Base-by-base conservation (phyloP, 1,140 invertebrate genomes). In the Akabosia matsudoensis region DNA sequence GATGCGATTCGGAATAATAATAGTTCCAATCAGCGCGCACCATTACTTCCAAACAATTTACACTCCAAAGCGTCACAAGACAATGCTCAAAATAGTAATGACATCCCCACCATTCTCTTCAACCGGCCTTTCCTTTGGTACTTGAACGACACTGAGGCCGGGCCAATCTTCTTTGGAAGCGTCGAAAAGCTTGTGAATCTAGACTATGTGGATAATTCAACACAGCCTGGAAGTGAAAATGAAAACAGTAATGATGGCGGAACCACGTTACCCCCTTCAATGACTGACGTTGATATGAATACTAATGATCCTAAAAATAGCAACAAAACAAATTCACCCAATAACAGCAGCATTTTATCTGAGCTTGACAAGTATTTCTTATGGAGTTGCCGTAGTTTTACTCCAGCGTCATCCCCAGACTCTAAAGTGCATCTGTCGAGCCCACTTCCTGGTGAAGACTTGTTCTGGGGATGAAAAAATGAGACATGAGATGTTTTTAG, bases 61-160 rank as follows among this genome's bases (percentile, higher is more conserved):
- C 7, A 13, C 14, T 56, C 54, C 3, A 45, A 45, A 18, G 37
- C 37, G 18, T 7, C 7, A 10, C 7, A 18, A 10, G 37, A 45
- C 18, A 24, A 56, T 56, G 14, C 54, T 56, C 13, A 56, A n/a
- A 22, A 56, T 13, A 30, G 28, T 30, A 31, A 22, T 31, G 61
- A 31, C 24, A 67, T 67, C n/a, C 30, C 4, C 4, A 67, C n/a
- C 14, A 13, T 74, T 1, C n/a, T 18, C 24, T 77, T 77, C 18
- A 24, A 77, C 30, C 56, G 76, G 0, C 76, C 76, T 26, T 77
- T 77, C 67, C 37, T 77, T 0, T 77, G 76, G 76, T 77, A 77
- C 37, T 30, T 77, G 14, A 52, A 77, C 24, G 76, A 77, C 51
- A 22, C 1, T 0, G 56, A 74, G 0, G 56, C 74, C 0, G 76